phyloP scores from a whole-genome alignment of 2,888 invertebrate species.

The Phasia obesa region DNA sequence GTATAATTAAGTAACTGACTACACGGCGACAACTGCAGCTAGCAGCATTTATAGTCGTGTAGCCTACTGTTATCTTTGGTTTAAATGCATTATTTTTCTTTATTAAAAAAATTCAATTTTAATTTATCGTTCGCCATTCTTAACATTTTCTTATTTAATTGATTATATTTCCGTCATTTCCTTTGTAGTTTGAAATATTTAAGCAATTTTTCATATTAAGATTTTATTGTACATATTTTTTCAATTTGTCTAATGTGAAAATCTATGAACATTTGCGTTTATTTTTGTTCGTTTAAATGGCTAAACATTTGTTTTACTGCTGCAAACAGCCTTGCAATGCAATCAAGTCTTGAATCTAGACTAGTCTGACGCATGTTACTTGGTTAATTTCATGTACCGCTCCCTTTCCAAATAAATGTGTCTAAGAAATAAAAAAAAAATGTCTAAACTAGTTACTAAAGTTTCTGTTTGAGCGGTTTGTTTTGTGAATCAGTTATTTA shows the following conservation, averaged over 20 bases:
- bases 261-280: background rate
- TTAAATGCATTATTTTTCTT: too few relatives aligned
- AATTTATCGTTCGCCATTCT: conserved; percentile 9
- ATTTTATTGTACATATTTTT: conserved; percentile 42
- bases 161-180: conserved; percentile 52
- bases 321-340: conserved; percentile 64
- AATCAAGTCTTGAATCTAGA: conserved; percentile 59
- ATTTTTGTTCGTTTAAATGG: conserved; percentile 29
- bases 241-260: conserved; percentile 60
- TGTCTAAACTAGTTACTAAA: background rate
- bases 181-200: conserved; percentile 36
- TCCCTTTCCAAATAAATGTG: conserved; percentile 1
- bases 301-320: conserved; percentile 41
- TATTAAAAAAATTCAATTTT: background rate
- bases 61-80: too few relatives aligned
- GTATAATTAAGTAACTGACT: too few relatives aligned
- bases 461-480: background rate
- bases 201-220: conserved; percentile 31
- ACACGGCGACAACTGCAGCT: too few relatives aligned
- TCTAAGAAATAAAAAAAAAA: conserved; percentile 3
- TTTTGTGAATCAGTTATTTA: background rate
- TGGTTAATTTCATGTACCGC: conserved; percentile 8
- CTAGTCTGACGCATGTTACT: conserved; percentile 55
- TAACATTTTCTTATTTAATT: conserved; percentile 20
- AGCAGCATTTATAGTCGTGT: too few relatives aligned